Percentiles rank a stretch among this genome's conserved stretches.
Evolutionary conservation across 1,140 invertebrate species (phyloP).

Genomic region (Aporrectodea caliginosa): DNA sequence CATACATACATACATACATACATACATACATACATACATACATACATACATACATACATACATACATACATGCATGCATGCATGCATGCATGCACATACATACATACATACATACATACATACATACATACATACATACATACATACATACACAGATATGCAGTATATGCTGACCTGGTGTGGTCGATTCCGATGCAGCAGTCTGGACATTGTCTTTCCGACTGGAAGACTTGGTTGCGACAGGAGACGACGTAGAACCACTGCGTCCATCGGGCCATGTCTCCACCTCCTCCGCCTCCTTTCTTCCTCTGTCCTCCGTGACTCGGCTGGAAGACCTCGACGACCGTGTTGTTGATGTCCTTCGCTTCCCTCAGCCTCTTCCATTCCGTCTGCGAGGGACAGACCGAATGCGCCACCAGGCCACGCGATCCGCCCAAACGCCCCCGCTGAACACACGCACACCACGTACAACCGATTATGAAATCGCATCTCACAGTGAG

Average conservation of each 20-base stretch:
- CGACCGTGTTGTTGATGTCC: constrained; percentile 42
- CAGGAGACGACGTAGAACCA: not conserved
- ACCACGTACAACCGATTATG: too few relatives aligned
- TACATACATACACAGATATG: not conserved
- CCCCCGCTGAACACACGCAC: not conserved
- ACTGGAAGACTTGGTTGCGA: not conserved
- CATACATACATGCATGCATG: too few relatives aligned
- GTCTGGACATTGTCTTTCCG: not conserved
- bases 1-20: not conserved
- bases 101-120: too few relatives aligned
- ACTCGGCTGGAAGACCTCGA: constrained; percentile 33
- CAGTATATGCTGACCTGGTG: not conserved
- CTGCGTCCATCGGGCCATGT: too few relatives aligned
- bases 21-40: too few relatives aligned
- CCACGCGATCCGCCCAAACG: not conserved
- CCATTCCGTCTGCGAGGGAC: constrained; percentile 43
- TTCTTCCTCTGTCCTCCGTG: not conserved
- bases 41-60: too few relatives aligned
- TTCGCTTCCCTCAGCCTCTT: constrained; percentile 35
- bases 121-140: constrained; percentile 10
- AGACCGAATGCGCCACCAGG: constrained; percentile 30
- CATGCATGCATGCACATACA: too few relatives aligned
- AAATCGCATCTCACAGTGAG: too few relatives aligned
- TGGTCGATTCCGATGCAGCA: not conserved
- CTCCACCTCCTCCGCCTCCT: too few relatives aligned